Evolutionary conservation across 2,113 vertebrate species (phyloP), one percentile per base, ranked within the genome.

Genomic region (Nothoprocta perdicaria): DNA sequence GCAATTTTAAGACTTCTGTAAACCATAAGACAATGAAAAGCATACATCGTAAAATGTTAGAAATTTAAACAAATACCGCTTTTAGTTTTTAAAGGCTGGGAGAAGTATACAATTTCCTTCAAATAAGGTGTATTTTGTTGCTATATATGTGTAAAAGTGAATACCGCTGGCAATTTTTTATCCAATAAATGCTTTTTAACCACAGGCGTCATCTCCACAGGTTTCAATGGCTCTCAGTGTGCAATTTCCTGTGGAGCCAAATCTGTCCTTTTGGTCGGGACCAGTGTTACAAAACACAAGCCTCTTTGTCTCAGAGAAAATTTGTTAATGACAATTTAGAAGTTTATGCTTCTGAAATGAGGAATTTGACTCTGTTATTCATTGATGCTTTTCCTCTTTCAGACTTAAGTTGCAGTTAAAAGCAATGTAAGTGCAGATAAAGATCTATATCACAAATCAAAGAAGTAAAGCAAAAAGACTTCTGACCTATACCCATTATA

Each of bases 181-280:
- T 85, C 63, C 62, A 75, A 26, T 61, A 76, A 81, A 65, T 79
- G 24, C 58, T 65, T 93, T 93, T 67, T 86, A 86, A 68, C 38
- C 40, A 19, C 58, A 63, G 29, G 14, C 4, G 0, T 73, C 61
- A 68, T 75, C 74, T 60, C 27, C 38, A 21, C 18, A 52, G 57
- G 33, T 79, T 52, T 72, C 46, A 14, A 15, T 31, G 60, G 23
- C 65, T 86, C 26, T 45, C 50, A 45, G 13, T 33, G 14, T 55
- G 80, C 74, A 61, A 14, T 76, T 90, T 93, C 63, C 63, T 61
- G 13, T n/a, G 43, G 31, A 77, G n/a, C 83, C 23, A 57, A 62
- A 77, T 52, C 50, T 40, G 13, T 61, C 24, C 52, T 61, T 77
- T 71, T 58, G 79, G 40, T 52, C n/a, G 61, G 60, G 86, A 79